Evolutionary conservation across 2,888 invertebrate genomes (phyloP), one percentile per base, ranked within the genome.

Genomic region (Caprella mutica): DNA sequence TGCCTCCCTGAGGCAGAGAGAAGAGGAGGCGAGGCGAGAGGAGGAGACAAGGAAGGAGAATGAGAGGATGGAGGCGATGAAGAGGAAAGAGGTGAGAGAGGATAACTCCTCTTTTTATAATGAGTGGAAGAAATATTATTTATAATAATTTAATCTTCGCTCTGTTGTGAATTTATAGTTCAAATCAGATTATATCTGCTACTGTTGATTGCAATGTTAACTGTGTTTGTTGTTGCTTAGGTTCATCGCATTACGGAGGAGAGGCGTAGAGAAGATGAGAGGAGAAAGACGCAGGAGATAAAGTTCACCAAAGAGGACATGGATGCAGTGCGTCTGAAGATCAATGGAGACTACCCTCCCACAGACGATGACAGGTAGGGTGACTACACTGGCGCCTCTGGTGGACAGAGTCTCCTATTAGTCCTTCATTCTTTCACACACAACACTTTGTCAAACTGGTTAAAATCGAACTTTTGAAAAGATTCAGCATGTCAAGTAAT

Each of bases 61-160:
- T 58, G 90, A 91, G 71, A 77, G 89, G 5, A 73, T 90, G 46
- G 87, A 91, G 71, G 85, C 85, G 68, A 80, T 90, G 61, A 85
- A 90, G 70, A 80, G 84, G 64, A 80, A 85, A 54, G 96, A 97
- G 76, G 85, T 94, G 9, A n/a, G n/a, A n/a, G n/a, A n/a, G n/a
- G n/a, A n/a, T n/a, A n/a, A n/a, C n/a, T n/a, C n/a, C n/a, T n/a
- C n/a, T n/a, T n/a, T 33, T 69, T n/a, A n/a, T n/a, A n/a, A n/a
- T n/a, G n/a, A n/a, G n/a, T n/a, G n/a, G n/a, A n/a, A n/a, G n/a
- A n/a, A n/a, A n/a, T n/a, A n/a, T n/a, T n/a, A n/a, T n/a, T n/a
- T n/a, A n/a, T n/a, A n/a, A n/a, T n/a, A n/a, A n/a, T n/a, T n/a
- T n/a, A n/a, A n/a, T n/a, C n/a, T n/a, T n/a, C n/a, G n/a, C n/a